Evolutionary conservation across 2,797 vertebrate species (phyloP).

Genomic region (Rhadinocentrus ornatus): DNA sequence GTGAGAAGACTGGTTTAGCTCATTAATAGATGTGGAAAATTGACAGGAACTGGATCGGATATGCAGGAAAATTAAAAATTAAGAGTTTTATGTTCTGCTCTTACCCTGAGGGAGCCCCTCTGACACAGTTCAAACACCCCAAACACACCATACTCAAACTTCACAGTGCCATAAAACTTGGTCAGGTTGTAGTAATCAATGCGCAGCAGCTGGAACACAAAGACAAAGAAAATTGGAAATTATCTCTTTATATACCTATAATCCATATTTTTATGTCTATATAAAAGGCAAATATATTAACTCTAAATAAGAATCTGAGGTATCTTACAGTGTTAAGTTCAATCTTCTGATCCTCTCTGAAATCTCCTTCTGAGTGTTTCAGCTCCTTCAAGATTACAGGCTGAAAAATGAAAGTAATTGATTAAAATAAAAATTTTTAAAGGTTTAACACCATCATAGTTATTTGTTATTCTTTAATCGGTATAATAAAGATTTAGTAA

Average conservation of each 20-base stretch:
- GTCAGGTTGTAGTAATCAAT: conserved; percentile 98
- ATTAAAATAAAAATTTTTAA: background rate
- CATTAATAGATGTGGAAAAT: background rate
- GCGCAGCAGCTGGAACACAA: conserved; percentile 84
- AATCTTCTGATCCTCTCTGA: conserved; percentile 90
- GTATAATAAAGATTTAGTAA: background rate
- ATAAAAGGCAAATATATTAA: no score
- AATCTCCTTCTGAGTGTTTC: conserved; percentile 88
- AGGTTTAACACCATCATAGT: background rate
- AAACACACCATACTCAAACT: conserved; percentile 89
- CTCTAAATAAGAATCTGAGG: no score
- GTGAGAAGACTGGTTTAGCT: no score
- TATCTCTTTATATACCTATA: background rate
- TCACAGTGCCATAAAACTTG: conserved; percentile 97
- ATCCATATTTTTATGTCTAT: no score
- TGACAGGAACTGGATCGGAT: background rate
- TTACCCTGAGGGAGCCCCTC: conserved; percentile 94
- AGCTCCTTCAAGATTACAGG: conserved; percentile 93
- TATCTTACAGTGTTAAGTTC: conserved; percentile 90
- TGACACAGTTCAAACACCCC: conserved; percentile 94
- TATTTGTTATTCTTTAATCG: background rate
- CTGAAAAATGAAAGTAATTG: conserved; percentile 66
- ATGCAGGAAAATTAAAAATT: background rate
- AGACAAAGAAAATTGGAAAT: background rate
- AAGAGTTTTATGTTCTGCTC: conserved; percentile 17